phyloP scores from a whole-genome alignment of 2,113 vertebrate genomes.

The Ctenomys sociabilis region DNA sequence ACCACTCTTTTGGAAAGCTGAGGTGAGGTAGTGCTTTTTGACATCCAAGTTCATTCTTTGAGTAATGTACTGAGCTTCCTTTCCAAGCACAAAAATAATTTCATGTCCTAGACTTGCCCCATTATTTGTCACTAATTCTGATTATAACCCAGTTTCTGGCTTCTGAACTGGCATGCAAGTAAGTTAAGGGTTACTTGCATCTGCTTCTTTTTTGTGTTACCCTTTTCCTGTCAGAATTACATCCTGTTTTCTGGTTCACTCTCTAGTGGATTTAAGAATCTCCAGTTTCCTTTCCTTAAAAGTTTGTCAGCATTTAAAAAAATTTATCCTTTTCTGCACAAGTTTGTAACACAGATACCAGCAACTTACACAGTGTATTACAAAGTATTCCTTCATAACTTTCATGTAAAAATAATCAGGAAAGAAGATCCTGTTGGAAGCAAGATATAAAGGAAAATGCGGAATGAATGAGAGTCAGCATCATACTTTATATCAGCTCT shows the following conservation, averaged over 20 bases:
- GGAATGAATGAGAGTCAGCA: not conserved
- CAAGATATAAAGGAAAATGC: not conserved
- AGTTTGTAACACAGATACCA: not conserved
- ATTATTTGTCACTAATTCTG: not conserved
- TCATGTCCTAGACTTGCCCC: not conserved
- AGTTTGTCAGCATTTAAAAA: not conserved
- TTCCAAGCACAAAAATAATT: not conserved
- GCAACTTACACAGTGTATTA: not conserved
- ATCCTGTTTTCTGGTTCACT: not conserved
- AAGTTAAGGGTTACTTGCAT: not conserved
- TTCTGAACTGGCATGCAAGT: not conserved
- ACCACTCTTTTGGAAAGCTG: not conserved
- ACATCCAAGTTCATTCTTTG: not conserved
- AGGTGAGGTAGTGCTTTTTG: not conserved
- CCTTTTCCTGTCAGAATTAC: not conserved
- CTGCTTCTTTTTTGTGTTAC: not conserved
- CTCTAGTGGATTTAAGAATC: not conserved
- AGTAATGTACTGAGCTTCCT: not conserved
- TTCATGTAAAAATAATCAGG: not conserved
- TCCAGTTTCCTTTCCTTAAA: not conserved
- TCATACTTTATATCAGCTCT: not conserved
- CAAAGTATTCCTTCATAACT: not conserved
- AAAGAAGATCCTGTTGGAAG: not conserved
- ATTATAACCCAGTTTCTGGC: not conserved
- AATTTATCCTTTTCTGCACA: not conserved